phyloP scores from a whole-genome alignment of 2,888 invertebrate species.

The Aleiodes alternator region DNA sequence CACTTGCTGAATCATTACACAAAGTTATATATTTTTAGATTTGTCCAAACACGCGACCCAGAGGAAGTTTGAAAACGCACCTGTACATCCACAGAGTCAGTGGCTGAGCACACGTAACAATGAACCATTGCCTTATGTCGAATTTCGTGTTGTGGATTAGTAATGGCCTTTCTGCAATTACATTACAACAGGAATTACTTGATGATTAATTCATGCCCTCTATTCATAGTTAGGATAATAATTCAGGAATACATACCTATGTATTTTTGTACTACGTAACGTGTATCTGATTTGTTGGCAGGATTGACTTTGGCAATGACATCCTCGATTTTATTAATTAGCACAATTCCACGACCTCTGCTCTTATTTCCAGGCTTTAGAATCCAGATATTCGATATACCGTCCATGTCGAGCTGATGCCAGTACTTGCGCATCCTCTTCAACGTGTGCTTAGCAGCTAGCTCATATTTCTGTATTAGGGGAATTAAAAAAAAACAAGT shows the following conservation, averaged over 20 bases:
- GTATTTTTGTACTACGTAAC: slow-evolving; percentile 96
- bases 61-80: slow-evolving; percentile 72
- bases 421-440: slow-evolving; percentile 83
- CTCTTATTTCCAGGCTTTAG: slow-evolving; percentile 96
- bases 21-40: slow-evolving; percentile 43
- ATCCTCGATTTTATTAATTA: slow-evolving; percentile 91
- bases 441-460: slow-evolving; percentile 77
- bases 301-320: slow-evolving; percentile 83
- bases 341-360: slow-evolving; percentile 91
- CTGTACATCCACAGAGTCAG: slow-evolving; percentile 95
- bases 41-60: slow-evolving; percentile 38
- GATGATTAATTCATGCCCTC: background rate
- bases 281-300: slow-evolving; percentile 78
- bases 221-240: background rate
- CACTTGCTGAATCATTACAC: slow-evolving; percentile 23
- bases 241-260: slow-evolving; percentile 81
- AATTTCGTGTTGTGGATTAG: slow-evolving; percentile 94
- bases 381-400: slow-evolving; percentile 93
- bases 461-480: slow-evolving; percentile 66
- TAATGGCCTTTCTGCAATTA: slow-evolving; percentile 88
- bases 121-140: slow-evolving; percentile 96
- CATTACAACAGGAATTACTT: slow-evolving; percentile 17
- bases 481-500: background rate
- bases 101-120: slow-evolving; percentile 93
- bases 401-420: slow-evolving; percentile 91